A percentile compares a stretch with the other conserved stretches of the same genome.
These are phyloP conservation scores for Rhabdornis inornatus DNA, from an alignment of 2,113 vertebrate genomes.

Conservation along the genomic window DNA sequence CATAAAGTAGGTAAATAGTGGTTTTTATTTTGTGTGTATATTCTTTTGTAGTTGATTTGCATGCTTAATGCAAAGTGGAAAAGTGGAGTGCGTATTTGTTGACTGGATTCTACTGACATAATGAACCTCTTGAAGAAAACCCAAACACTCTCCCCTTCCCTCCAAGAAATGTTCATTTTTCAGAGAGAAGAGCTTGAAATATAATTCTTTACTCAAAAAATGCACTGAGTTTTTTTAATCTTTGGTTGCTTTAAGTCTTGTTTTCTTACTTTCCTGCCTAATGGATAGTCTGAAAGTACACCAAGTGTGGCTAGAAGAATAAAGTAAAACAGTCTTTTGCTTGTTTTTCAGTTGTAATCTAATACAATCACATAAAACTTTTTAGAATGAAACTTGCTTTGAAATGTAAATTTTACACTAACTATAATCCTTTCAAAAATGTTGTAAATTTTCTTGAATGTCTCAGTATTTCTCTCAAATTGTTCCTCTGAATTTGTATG, in stretches of 20 bases:
- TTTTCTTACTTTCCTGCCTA: not conserved
- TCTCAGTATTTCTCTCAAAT: not conserved
- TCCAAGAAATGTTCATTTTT: not conserved
- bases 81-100: not conserved
- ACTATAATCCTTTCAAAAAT: not conserved
- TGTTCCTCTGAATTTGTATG: rapidly evolving
- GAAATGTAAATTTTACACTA: not conserved
- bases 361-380: not conserved
- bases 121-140: not conserved
- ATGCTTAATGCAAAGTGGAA: not conserved
- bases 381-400: not conserved
- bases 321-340: not conserved
- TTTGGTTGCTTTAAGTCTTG: not conserved
- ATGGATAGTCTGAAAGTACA: not conserved
- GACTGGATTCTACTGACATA: not conserved
- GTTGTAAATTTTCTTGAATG: not conserved
- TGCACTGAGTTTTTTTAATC: not conserved
- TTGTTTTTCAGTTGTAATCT: not conserved
- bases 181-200: not conserved
- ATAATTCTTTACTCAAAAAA: not conserved
- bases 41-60: not conserved
- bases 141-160: too few relatives aligned
- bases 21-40: not conserved
- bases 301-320: not conserved
- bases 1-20: not conserved